Conservation (phyloP, 2,888 invertebrate genomes). For the Cylloceria caligata region DNA sequence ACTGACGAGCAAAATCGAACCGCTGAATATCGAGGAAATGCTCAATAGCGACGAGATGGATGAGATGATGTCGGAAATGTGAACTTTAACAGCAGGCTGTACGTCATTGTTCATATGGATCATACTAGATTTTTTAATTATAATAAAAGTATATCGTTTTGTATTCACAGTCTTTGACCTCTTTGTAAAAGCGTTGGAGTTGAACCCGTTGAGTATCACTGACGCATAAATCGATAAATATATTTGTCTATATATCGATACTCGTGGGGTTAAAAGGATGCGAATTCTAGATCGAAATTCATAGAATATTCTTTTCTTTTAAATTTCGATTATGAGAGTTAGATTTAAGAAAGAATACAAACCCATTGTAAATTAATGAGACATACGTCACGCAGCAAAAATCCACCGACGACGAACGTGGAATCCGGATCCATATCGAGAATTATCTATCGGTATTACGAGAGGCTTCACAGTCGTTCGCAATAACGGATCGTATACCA, state of each 20-base stretch:
- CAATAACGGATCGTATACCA: constrained; percentile 1
- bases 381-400: not conserved
- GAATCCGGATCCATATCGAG: not conserved
- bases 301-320: no score
- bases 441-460: not conserved
- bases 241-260: no score
- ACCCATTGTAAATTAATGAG: not conserved
- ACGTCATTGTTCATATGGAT: constrained; percentile 23
- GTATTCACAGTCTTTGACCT: not conserved
- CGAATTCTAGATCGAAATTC: no score
- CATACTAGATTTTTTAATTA: constrained; percentile 2
- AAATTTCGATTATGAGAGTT: no score
- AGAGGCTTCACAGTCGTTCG: not conserved
- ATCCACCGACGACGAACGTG: not conserved
- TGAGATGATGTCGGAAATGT: constrained; percentile 58
- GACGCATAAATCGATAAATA: no score
- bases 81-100: constrained; percentile 3
- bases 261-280: no score
- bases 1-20: constrained; percentile 66
- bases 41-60: constrained; percentile 74
- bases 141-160: constrained; percentile 14
- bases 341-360: not conserved
- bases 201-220: no score
- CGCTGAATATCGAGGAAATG: constrained; percentile 75
- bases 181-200: not conserved